Percentiles rank a stretch among this genome's conserved stretches.
phyloP scores from a whole-genome alignment of 2,888 invertebrate genomes.

The Melieria picta region DNA sequence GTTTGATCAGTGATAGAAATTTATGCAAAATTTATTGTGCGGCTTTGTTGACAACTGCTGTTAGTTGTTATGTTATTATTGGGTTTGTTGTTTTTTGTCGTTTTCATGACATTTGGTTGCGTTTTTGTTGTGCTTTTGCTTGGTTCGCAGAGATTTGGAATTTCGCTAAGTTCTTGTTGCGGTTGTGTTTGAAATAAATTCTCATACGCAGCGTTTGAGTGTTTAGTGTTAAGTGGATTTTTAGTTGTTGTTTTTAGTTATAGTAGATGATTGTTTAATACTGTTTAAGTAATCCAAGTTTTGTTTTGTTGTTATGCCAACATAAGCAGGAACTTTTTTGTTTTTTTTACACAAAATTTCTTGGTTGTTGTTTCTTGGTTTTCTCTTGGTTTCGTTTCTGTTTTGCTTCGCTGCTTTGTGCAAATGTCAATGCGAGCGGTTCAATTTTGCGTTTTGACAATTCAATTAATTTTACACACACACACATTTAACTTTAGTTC shows the following conservation, averaged over 20 bases:
- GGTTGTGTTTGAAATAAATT: constrained; percentile 39
- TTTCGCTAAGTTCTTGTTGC: constrained; percentile 33
- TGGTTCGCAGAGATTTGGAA: not conserved
- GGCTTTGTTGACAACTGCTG: too few species aligned
- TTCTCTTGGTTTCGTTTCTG: not conserved
- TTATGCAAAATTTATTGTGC: too few species aligned
- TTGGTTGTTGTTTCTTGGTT: not conserved
- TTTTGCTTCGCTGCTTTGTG: constrained; percentile 36
- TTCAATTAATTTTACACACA: too few species aligned
- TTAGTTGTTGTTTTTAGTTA: constrained; percentile 29
- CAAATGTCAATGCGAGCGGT: too few species aligned
- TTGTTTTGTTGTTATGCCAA: constrained; percentile 17
- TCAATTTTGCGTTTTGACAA: too few species aligned
- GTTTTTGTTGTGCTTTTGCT: constrained; percentile 10
- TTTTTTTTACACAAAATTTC: constrained; percentile 2
- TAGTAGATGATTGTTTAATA: not conserved
- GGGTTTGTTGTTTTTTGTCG: not conserved
- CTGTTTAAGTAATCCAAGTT: constrained; percentile 6
- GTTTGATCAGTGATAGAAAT: too few species aligned
- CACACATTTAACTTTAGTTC: too few species aligned
- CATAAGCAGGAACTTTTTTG: not conserved
- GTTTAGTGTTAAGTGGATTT: constrained; percentile 7
- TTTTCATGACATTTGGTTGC: not conserved
- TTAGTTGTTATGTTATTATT: too few species aligned
- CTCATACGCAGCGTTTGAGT: constrained; percentile 22